Evolutionary conservation across 2,797 vertebrate genomes (phyloP).

Genomic region (Setipinna tenuifilis): DNA sequence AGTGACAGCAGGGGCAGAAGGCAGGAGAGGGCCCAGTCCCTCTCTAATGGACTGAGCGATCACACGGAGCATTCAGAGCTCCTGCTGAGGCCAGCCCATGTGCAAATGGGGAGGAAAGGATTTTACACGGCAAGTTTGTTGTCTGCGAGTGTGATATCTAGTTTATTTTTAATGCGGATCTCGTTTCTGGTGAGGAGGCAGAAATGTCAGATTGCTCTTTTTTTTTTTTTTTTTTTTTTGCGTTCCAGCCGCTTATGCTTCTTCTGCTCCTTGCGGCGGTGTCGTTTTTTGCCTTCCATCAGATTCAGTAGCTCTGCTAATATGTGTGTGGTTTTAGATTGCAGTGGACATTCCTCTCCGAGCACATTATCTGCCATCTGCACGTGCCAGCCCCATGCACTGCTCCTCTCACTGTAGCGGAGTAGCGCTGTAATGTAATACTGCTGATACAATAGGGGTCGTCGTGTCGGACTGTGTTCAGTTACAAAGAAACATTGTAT

Average conservation of each 20-base stretch:
- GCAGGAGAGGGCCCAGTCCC: neutral
- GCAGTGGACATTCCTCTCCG: constrained; percentile 18
- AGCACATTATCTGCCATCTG: constrained; percentile 17
- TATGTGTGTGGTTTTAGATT: constrained; percentile 21
- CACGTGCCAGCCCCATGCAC: constrained; percentile 8
- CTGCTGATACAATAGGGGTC: neutral
- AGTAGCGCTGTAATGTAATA: constrained; percentile 13
- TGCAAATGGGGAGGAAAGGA: constrained; percentile 3
- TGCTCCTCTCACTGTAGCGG: neutral
- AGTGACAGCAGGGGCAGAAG: neutral
- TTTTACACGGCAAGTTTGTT: constrained; percentile 23
- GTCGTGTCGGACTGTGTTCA: constrained; percentile 7
- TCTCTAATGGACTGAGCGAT: constrained; percentile 23
- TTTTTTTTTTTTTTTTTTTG: neutral
- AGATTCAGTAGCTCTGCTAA: constrained; percentile 9
- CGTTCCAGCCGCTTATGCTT: neutral
- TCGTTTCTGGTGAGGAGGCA: constrained; percentile 12
- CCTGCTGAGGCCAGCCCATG: constrained; percentile 7
- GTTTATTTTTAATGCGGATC: constrained; percentile 24
- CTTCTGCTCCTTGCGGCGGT: neutral
- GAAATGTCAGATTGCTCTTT: constrained; percentile 26
- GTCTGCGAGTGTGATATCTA: constrained; percentile 26
- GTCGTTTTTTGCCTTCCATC: neutral
- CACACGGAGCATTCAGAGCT: neutral
- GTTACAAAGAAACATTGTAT: constrained; percentile 20